Evolutionary conservation across 1,140 invertebrate genomes (phyloP), one percentile per base, ranked within the genome.

Genomic region (Achatina immaculata): DNA sequence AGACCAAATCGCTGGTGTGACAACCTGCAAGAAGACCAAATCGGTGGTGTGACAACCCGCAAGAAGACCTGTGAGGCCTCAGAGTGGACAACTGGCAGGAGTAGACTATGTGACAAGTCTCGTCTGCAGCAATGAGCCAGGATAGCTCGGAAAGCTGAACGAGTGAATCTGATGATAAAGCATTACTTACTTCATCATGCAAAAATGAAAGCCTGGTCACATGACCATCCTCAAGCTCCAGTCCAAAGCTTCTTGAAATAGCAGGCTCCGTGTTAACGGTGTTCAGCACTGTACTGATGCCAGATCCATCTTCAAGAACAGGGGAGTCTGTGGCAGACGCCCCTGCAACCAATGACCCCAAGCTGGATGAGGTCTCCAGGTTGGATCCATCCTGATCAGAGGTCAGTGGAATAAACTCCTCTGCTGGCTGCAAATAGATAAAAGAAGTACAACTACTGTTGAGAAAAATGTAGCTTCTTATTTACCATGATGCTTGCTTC

Each of bases 321-420:
- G 58, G 58, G 16, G 24, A 9, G 45, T 1, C 16, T n/a, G 2
- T 31, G 16, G 7, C 58, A 62, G 28, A 45, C 24, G 40, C 24
- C 43, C 28, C 55, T 48, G 55, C n/a, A 9, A n/a, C 36, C 36
- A 65, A 36, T 1, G 74, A 77, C 16, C 38, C 43, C 3, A 62
- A 48, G 48, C 76, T 78, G 21, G 65, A 21, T 45, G 40, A 31
- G 16, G 58, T 43, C n/a, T 45, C 43, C 62, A 48, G 7, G 62
- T 45, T 78, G n/a, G 40, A 31, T 36, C 48, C 76, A 62, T 62
- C 58, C 48, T 78, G 76, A 40, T 78, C 76, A 11, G 76, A 78
- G 43, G 76, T 78, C 76, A 78, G 24, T 1, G 76, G 76, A 19
- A 78, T 78, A 24, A 38, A 45, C 48, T 78, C 76, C 28, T 78